Evolutionary conservation across 1,140 invertebrate genomes (phyloP).

Genomic region (Pomacea maculata): DNA sequence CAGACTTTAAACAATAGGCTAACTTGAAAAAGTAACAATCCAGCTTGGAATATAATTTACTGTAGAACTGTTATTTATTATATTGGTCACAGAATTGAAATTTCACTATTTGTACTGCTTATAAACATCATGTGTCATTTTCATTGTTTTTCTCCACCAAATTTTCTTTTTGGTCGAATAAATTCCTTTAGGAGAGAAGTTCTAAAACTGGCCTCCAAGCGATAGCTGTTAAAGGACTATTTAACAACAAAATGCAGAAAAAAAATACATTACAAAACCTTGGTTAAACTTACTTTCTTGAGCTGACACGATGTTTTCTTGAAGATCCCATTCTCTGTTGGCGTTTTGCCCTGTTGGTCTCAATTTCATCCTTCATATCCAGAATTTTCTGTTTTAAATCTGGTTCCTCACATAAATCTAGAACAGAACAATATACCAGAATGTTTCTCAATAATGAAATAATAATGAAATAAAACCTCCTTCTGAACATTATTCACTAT

Average conservation of each 20-base stretch:
- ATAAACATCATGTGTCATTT: too few species aligned
- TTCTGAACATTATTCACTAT: too few species aligned
- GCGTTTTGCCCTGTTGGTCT: constrained; percentile 71
- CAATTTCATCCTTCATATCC: constrained; percentile 89
- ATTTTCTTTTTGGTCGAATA: neutral
- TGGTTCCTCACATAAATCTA: constrained; percentile 95
- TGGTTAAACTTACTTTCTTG: constrained; percentile 56
- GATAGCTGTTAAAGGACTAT: neutral
- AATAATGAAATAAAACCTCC: too few species aligned
- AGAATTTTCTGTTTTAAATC: constrained; percentile 90
- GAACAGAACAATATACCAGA: constrained; percentile 19
- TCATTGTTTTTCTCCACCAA: too few species aligned
- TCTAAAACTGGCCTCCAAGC: neutral
- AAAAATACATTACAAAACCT: neutral
- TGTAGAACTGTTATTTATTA: too few species aligned
- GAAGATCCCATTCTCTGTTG: constrained; percentile 51
- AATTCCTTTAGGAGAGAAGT: neutral
- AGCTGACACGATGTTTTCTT: constrained; percentile 60
- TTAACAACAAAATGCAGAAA: neutral
- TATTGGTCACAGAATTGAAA: too few species aligned
- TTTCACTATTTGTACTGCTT: too few species aligned
- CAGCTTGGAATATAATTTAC: too few species aligned
- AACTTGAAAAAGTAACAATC: too few species aligned
- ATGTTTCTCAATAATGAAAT: too few species aligned
- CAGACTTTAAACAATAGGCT: too few species aligned